phyloP scores from a whole-genome alignment of 1,140 invertebrate genomes.

The Anastrepha ludens region DNA sequence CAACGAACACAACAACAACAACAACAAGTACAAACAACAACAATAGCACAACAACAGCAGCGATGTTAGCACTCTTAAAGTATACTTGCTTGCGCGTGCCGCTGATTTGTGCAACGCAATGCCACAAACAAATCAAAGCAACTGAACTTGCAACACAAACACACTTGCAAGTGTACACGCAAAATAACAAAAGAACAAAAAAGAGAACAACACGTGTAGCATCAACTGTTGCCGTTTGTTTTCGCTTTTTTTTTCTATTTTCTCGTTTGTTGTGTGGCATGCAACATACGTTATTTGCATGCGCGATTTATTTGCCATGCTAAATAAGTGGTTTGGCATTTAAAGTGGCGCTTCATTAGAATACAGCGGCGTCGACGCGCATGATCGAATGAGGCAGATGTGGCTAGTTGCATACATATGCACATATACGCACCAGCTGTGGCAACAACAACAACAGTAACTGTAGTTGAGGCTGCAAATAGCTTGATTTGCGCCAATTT shows the following conservation, averaged over 20 bases:
- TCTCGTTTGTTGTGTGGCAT: conserved; percentile 23
- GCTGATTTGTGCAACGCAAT: conserved; percentile 49
- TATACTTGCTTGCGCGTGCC: conserved; percentile 46
- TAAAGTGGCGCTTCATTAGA: conserved; percentile 55
- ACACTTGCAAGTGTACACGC: not conserved
- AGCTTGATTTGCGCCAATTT: conserved; percentile 36
- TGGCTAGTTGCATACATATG: not conserved
- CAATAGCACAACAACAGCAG: not conserved
- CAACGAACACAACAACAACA: not conserved
- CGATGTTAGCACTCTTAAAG: not conserved
- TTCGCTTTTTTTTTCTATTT: not conserved
- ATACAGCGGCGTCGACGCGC: conserved; percentile 23
- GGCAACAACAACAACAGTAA: not conserved
- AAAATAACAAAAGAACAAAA: not conserved
- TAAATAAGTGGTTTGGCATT: conserved; percentile 55
- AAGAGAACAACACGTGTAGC: not conserved
- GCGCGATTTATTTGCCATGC: conserved; percentile 53
- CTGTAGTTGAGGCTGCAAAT: conserved; percentile 16
- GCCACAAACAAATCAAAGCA: conserved; percentile 42
- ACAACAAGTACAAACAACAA: not conserved
- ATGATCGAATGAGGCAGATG: conserved; percentile 35
- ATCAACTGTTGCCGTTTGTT: not conserved
- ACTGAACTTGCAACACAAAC: not conserved
- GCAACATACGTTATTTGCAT: conserved; percentile 46
- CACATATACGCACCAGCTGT: not conserved